Evolutionary conservation across 2,888 invertebrate genomes (phyloP).

Genomic region (Elegia similella): DNA sequence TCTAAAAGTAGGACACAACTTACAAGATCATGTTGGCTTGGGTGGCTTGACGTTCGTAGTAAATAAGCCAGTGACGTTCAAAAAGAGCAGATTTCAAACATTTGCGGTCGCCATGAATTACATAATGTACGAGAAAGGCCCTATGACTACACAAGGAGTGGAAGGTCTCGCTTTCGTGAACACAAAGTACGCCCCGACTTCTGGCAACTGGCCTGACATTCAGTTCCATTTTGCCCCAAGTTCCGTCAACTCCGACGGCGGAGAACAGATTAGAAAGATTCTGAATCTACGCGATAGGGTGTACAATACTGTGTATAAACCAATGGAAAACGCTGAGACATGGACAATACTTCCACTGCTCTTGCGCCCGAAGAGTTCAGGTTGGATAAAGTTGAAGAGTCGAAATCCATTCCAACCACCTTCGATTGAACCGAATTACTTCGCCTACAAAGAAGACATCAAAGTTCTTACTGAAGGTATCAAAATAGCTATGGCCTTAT

Average conservation of each 20-base stretch:
- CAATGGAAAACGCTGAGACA: constrained; percentile 88
- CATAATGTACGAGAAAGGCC: constrained; percentile 89
- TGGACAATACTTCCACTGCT: constrained; percentile 92
- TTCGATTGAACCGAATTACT: constrained; percentile 95
- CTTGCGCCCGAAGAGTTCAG: constrained; percentile 92
- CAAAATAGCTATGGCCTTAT: constrained; percentile 90
- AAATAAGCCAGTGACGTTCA: constrained; percentile 90
- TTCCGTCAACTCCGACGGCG: constrained; percentile 91
- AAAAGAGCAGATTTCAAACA: constrained; percentile 88
- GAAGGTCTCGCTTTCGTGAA: constrained; percentile 94
- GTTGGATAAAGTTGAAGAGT: constrained; percentile 91
- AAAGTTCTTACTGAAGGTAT: constrained; percentile 90
- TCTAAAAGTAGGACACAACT: constrained; percentile 89
- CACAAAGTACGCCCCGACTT: constrained; percentile 90
- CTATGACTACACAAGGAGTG: constrained; percentile 91
- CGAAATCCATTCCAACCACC: constrained; percentile 92
- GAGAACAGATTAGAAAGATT: constrained; percentile 89
- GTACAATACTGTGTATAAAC: constrained; percentile 92
- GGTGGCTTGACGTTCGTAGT: constrained; percentile 92
- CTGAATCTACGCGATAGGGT: constrained; percentile 89
- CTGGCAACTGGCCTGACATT: constrained; percentile 90
- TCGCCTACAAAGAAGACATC: constrained; percentile 91
- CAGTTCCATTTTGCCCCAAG: constrained; percentile 94
- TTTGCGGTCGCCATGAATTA: constrained; percentile 90
- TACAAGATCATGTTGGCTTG: constrained; percentile 94